phyloP scores from a whole-genome alignment of 2,888 invertebrate species.

The Aphodius granarius region DNA sequence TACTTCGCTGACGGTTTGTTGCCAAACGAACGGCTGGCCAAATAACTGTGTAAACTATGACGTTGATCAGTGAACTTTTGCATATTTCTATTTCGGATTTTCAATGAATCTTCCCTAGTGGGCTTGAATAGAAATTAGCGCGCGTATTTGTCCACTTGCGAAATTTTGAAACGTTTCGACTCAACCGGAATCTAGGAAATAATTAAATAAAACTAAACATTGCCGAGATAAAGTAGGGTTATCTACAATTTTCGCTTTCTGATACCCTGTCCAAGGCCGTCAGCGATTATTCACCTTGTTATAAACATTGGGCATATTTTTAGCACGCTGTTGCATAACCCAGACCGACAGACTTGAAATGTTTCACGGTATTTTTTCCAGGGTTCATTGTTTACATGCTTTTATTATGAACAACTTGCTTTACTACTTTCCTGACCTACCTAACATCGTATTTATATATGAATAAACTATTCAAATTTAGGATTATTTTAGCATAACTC shows the following conservation, averaged over 20 bases:
- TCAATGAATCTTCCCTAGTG: neutral
- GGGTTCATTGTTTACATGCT: neutral
- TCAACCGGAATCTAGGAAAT: neutral
- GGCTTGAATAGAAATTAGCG: neutral
- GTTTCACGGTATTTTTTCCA: neutral
- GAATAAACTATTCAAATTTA: neutral
- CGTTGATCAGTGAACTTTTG: neutral
- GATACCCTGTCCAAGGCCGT: neutral
- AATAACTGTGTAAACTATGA: neutral
- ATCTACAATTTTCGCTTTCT: neutral
- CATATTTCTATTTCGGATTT: neutral
- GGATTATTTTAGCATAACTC: neutral
- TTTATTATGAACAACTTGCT: neutral
- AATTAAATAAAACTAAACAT: neutral
- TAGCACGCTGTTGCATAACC: neutral
- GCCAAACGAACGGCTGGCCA: neutral
- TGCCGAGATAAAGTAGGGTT: neutral
- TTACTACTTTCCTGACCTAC: neutral
- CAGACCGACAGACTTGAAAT: neutral
- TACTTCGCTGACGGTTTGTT: neutral
- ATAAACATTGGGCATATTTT: slow-evolving; percentile 5
- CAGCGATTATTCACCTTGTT: slow-evolving; percentile 7
- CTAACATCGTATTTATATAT: too few relatives aligned
- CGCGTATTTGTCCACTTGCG: neutral
- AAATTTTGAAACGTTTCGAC: neutral